Base-by-base conservation (phyloP, 2,888 invertebrate species). In the Panzeria rudis region DNA sequence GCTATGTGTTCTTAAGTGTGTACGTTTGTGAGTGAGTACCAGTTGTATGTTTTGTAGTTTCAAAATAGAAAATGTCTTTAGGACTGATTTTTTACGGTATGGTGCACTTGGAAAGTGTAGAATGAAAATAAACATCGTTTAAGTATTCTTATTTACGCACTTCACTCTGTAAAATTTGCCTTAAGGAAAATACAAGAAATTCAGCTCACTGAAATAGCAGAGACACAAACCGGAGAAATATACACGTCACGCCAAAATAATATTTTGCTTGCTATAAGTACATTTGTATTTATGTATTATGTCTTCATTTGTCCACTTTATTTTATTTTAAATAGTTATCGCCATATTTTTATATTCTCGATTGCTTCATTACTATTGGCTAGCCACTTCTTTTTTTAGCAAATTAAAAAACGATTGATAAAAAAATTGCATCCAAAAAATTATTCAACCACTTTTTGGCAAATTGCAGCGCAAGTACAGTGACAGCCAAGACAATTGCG, bases 351-450 rank as follows among this genome's bases (percentile, higher is more conserved):
- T 47, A n/a, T 23, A 8, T 52, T 23, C 41, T n/a, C 8, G 5
- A 32, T 83, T 50, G 44, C 15, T 50, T 20, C 8, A 25, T 41
- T 71, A 17, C 29, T 20, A 77, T 83, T 83, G 76, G 76, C 9
- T 50, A 23, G 17, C 59, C 3, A 23, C 52, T 50, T 11, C 64
- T 79, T 69, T 79, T 81, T 64, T 73, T 61, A 61, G 50, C 62
- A 54, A 71, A 66, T 71, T 61, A 68, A 82, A 76, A 76, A 71
- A 17, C 32, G 17, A n/a, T 52, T 68, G 13, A n/a, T 71, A 72
- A 83, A 82, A 35, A 82, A 77, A 83, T 17, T 56, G 62, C 50
- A 66, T 32, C 2, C 50, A 76, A 71, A 69, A 71, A 25, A 47
- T 29, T 2, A 56, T 50, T 29, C 71, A 71, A 41, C 76, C 82